These are phyloP conservation scores for Globia sparganii DNA, from an alignment of 2,888 invertebrate genomes.

Conservation along the genomic window DNA sequence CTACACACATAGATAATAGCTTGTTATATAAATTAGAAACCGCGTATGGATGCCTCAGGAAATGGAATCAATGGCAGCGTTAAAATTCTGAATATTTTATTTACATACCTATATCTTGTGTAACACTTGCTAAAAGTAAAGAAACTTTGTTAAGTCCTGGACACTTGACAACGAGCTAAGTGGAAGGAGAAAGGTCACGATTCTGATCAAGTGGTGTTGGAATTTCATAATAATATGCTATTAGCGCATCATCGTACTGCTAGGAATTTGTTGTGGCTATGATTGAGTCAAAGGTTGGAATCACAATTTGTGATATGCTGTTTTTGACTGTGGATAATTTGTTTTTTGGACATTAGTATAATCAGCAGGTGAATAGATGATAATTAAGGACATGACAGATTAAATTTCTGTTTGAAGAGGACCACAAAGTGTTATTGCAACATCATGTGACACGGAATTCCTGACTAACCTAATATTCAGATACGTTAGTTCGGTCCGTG, in stretches of 20 bases:
- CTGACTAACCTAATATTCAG: not conserved
- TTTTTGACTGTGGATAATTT: slow-evolving; percentile 32
- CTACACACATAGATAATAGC: slow-evolving; percentile 65
- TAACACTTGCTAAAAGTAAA: slow-evolving; percentile 50
- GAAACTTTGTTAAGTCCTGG: slow-evolving; percentile 2
- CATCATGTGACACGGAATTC: slow-evolving; percentile 26
- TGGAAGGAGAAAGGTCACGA: slow-evolving; percentile 41
- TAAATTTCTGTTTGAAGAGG: not conserved
- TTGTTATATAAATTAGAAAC: slow-evolving; percentile 73
- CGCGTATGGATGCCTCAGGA: slow-evolving; percentile 43
- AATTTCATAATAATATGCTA: slow-evolving; percentile 47
- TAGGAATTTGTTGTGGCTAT: slow-evolving; percentile 20
- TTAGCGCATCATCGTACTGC: slow-evolving; percentile 13
- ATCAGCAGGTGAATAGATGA: not conserved
- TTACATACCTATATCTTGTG: slow-evolving; percentile 32
- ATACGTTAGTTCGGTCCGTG: not conserved
- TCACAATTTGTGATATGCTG: slow-evolving; percentile 28
- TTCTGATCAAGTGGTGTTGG: slow-evolving; percentile 25
- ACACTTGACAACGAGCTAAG: slow-evolving; percentile 11
- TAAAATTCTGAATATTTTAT: slow-evolving; percentile 54
- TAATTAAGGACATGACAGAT: slow-evolving; percentile 12
- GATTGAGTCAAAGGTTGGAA: slow-evolving; percentile 46
- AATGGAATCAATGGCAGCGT: slow-evolving; percentile 51
- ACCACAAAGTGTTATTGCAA: slow-evolving; percentile 1
- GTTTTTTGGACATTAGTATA: slow-evolving; percentile 15